Conservation (phyloP, 2,113 vertebrate species). For the Brachypodius melanocephalos region DNA sequence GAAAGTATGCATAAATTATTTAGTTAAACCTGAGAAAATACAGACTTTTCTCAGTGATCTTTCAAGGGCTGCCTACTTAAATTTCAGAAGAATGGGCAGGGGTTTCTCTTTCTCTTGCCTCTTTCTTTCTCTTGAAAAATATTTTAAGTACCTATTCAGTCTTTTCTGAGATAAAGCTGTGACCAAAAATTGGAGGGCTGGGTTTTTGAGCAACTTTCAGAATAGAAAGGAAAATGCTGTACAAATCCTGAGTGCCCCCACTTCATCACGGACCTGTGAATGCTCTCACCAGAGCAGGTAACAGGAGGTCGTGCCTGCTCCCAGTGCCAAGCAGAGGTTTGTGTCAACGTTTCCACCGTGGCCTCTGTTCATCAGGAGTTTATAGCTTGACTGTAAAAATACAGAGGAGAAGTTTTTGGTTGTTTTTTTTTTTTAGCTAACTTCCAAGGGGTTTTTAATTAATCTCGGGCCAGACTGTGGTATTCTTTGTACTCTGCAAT, state of each 20-base stretch:
- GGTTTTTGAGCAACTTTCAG: conserved; percentile 46
- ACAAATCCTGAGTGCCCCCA: conserved; percentile 40
- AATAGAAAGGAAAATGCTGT: conserved; percentile 42
- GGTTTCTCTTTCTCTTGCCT: conserved; percentile 27
- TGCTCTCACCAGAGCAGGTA: conserved; percentile 50
- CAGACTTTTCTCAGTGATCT: conserved; percentile 83
- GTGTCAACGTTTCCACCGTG: background rate
- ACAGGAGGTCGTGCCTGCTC: background rate
- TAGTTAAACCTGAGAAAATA: conserved; percentile 91
- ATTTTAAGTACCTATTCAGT: conserved; percentile 66
- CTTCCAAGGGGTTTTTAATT: background rate
- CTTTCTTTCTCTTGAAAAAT: conserved; percentile 72
- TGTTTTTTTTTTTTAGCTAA: background rate
- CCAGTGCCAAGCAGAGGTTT: background rate
- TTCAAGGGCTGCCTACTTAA: conserved; percentile 80
- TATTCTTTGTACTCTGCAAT: background rate
- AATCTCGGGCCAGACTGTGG: background rate
- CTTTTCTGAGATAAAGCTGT: conserved; percentile 62
- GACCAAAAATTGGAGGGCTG: conserved; percentile 61
- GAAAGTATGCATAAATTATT: conserved; percentile 97
- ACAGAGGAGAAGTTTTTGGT: background rate
- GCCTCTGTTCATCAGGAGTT: conserved; percentile 8
- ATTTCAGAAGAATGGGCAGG: conserved; percentile 80
- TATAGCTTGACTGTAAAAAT: conserved; percentile 34
- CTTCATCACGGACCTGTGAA: background rate